These are phyloP conservation scores for Alviniconcha marisindica DNA, from an alignment of 1,140 invertebrate species.

Conservation along the genomic window DNA sequence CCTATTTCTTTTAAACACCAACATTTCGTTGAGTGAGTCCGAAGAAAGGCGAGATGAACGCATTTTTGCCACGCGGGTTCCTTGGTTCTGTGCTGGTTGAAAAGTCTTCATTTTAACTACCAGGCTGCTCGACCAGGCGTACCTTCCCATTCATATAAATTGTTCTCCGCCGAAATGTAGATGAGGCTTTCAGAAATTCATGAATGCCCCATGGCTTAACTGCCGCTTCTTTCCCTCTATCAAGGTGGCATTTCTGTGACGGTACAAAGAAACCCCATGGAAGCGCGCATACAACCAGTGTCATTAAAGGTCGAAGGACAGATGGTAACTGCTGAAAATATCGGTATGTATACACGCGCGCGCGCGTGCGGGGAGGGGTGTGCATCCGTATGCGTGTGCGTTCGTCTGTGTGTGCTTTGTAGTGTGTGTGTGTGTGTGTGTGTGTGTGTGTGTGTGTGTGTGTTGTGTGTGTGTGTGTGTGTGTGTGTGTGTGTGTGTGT, in stretches of 20 bases:
- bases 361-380: too few relatives aligned
- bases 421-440: neutral
- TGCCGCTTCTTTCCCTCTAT: neutral
- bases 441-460: too few relatives aligned
- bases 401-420: neutral
- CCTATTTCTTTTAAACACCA: neutral
- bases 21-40: neutral
- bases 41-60: neutral
- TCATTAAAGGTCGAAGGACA: too few relatives aligned
- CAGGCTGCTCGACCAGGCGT: neutral
- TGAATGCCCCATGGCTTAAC: neutral
- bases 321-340: too few relatives aligned
- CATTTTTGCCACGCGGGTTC: neutral
- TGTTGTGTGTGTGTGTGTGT: too few relatives aligned
- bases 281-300: too few relatives aligned
- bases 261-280: too few relatives aligned
- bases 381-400: neutral
- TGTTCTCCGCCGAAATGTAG: neutral
- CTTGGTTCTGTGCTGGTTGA: neutral
- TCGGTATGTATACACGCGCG: too few relatives aligned
- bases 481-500: too few relatives aligned
- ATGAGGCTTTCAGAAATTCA: neutral
- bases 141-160: neutral
- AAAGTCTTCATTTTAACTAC: slow-evolving; percentile 2
- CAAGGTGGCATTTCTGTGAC: neutral